These are phyloP conservation scores for Hedychridium roseum DNA, from an alignment of 2,888 invertebrate species.

Conservation along the genomic window DNA sequence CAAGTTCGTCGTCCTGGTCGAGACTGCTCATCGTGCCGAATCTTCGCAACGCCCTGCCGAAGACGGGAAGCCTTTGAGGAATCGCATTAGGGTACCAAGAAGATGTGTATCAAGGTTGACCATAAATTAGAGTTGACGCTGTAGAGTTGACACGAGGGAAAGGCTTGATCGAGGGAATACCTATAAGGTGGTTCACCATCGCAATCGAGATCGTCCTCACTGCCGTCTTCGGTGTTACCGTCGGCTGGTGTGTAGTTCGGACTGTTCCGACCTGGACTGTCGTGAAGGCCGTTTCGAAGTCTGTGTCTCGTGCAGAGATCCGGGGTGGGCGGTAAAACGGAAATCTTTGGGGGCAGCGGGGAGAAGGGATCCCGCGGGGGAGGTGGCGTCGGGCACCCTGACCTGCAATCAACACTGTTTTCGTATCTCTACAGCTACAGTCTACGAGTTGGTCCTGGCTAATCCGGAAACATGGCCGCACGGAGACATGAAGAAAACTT, in stretches of 20 bases:
- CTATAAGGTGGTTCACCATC: slow-evolving; percentile 64
- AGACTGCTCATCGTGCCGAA: slow-evolving; percentile 65
- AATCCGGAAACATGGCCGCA: not conserved
- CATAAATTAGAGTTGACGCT: not conserved
- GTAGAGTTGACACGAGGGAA: not conserved
- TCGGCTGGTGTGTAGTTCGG: slow-evolving; percentile 55
- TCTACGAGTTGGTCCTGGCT: not conserved
- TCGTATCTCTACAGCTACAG: not conserved
- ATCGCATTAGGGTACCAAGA: no score
- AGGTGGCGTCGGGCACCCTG: slow-evolving; percentile 58
- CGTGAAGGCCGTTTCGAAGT: slow-evolving; percentile 49
- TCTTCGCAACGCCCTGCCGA: slow-evolving; percentile 56
- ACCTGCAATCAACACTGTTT: slow-evolving; percentile 39
- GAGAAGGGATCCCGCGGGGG: slow-evolving; percentile 62
- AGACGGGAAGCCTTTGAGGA: no score
- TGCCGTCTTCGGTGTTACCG: slow-evolving; percentile 60
- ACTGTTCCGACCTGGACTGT: slow-evolving; percentile 56
- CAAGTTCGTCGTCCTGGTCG: slow-evolving; percentile 60
- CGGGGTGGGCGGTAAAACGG: slow-evolving; percentile 79
- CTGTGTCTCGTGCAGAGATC: slow-evolving; percentile 64
- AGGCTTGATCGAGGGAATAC: slow-evolving; percentile 28
- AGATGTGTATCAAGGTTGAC: no score
- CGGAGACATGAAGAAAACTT: not conserved
- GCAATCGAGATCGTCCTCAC: slow-evolving; percentile 60
- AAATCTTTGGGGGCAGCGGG: slow-evolving; percentile 72